phyloP scores from a whole-genome alignment of 1,140 invertebrate species.

The Drosophila lowei region DNA sequence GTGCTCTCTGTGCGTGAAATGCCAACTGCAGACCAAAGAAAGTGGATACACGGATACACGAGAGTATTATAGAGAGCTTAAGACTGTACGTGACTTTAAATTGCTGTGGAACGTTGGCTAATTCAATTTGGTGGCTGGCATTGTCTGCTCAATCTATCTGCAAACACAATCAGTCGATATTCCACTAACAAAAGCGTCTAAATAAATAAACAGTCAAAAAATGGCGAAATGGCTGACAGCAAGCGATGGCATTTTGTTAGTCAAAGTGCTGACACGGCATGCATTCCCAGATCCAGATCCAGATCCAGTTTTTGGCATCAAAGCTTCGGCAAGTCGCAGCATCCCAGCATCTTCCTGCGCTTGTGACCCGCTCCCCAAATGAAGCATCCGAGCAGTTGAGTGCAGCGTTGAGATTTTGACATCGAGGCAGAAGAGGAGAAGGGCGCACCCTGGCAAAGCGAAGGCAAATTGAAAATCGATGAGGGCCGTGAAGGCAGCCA shows the following conservation, averaged over 20 bases:
- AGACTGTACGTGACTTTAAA: slow-evolving; percentile 29
- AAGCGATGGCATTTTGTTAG: slow-evolving; percentile 47
- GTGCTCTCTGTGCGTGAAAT: no score
- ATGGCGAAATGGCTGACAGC: slow-evolving; percentile 31
- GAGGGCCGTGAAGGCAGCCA: slow-evolving; percentile 32
- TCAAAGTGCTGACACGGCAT: slow-evolving; percentile 40
- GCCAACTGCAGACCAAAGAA: slow-evolving; percentile 33
- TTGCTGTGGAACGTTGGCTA: slow-evolving; percentile 18
- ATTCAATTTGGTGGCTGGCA: slow-evolving; percentile 36
- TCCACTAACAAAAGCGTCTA: slow-evolving; percentile 41
- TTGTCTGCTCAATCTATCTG: slow-evolving; percentile 23
- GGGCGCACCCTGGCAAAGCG: slow-evolving; percentile 3
- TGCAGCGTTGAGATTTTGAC: slow-evolving; percentile 52
- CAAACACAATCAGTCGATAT: slow-evolving; percentile 50
- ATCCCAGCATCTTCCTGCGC: slow-evolving; percentile 30
- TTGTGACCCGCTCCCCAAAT: slow-evolving; percentile 16
- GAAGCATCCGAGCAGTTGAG: slow-evolving; percentile 35
- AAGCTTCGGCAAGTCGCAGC: slow-evolving; percentile 23
- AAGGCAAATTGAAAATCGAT: slow-evolving; percentile 70
- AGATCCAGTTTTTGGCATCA: slow-evolving; percentile 4
- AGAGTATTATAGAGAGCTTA: slow-evolving; percentile 41
- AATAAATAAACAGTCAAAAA: slow-evolving; percentile 50
- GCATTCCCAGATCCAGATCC: slow-evolving; percentile 13
- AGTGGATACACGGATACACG: slow-evolving; percentile 3
- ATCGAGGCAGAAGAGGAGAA: background rate